phyloP scores from a whole-genome alignment of 2,113 vertebrate species.

The Oncorhynchus gorbuscha region DNA sequence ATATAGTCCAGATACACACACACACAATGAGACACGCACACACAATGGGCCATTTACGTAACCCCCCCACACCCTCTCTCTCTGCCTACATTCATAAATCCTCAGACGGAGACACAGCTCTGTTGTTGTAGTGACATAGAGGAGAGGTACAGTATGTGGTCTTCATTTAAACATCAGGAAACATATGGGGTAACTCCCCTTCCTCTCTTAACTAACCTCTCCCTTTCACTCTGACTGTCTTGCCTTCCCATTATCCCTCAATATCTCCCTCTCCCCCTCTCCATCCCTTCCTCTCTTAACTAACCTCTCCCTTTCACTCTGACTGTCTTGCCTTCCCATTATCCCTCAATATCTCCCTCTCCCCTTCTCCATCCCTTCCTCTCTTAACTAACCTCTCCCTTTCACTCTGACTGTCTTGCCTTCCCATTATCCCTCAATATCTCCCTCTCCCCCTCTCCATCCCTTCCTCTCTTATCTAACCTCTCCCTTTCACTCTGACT shows the following conservation, averaged over 20 bases:
- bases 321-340: neutral
- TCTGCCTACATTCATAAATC: constrained; percentile 60
- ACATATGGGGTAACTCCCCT: neutral
- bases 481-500: constrained; percentile 9
- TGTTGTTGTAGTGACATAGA: constrained; percentile 76
- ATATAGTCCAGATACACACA: neutral
- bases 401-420: neutral
- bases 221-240: constrained; percentile 3
- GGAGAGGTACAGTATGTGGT: constrained; percentile 60
- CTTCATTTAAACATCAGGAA: constrained; percentile 70
- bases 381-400: constrained; percentile 7
- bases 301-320: constrained; percentile 4
- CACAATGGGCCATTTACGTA: constrained; percentile 78
- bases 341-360: neutral
- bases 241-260: neutral
- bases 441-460: too few relatives aligned
- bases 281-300: neutral
- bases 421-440: neutral
- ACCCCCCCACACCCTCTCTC: constrained; percentile 18
- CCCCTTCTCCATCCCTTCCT: too few relatives aligned
- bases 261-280: too few relatives aligned
- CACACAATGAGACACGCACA: neutral
- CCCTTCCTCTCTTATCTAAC: neutral
- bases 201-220: neutral
- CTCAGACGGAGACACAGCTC: constrained; percentile 67